A percentile compares a stretch with the other conserved stretches of the same genome.
Conservation (phyloP, 2,888 invertebrate genomes). For the Nebria salina region DNA sequence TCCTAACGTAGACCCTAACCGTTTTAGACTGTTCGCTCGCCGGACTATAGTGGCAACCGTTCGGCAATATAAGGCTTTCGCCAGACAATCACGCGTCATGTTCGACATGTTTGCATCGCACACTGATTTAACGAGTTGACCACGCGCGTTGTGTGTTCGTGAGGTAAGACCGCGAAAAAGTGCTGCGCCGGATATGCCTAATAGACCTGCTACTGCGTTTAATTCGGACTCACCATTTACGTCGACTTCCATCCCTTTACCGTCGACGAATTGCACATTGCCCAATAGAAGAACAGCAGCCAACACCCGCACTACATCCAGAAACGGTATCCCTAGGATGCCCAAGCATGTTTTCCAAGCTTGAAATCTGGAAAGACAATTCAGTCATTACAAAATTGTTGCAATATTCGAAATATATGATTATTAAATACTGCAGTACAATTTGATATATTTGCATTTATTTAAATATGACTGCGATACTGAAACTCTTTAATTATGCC, state of each 20-base stretch:
- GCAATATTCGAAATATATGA: neutral
- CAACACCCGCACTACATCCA: constrained; percentile 91
- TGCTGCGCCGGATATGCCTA: constrained; percentile 80
- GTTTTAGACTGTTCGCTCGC: constrained; percentile 90
- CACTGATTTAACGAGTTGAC: constrained; percentile 81
- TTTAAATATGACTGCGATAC: neutral
- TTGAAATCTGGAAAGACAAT: constrained; percentile 71
- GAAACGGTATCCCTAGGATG: constrained; percentile 90
- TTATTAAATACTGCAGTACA: neutral
- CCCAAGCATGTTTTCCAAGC: constrained; percentile 93
- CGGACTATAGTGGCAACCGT: constrained; percentile 94
- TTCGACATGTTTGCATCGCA: constrained; percentile 89
- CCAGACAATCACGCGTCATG: constrained; percentile 87
- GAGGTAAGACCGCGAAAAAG: constrained; percentile 85
- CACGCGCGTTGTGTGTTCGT: constrained; percentile 80
- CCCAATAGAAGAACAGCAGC: constrained; percentile 91
- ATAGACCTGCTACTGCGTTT: constrained; percentile 84
- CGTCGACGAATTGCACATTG: constrained; percentile 89
- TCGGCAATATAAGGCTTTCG: constrained; percentile 92
- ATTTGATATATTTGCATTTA: neutral
- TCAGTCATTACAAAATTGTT: neutral
- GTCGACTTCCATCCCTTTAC: constrained; percentile 78
- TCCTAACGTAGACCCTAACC: constrained; percentile 82
- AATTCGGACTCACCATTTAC: constrained; percentile 85
- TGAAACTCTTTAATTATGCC: constrained; percentile 9